phyloP scores from a whole-genome alignment of 1,140 invertebrate genomes.

The Brachionus plicatilis region DNA sequence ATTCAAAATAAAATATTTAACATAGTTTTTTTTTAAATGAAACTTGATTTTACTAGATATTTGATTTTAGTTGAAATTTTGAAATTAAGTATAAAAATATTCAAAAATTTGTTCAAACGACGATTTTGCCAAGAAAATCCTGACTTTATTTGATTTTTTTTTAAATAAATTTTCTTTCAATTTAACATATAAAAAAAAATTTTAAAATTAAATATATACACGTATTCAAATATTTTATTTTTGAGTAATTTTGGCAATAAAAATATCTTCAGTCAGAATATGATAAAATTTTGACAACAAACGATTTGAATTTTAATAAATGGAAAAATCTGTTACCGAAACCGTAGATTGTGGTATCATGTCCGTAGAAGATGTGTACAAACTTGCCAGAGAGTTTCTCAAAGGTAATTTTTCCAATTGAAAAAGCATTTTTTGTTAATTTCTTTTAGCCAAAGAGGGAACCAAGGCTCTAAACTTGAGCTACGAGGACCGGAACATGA shows the following conservation, averaged over 20 bases:
- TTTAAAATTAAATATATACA: neutral
- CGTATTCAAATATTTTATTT: neutral
- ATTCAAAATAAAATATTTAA: no score
- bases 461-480: slow-evolving; percentile 81
- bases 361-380: neutral
- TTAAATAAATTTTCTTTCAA: neutral
- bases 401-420: neutral
- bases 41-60: neutral
- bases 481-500: slow-evolving; percentile 82
- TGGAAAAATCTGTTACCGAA: neutral
- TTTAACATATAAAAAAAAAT: neutral
- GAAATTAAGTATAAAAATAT: neutral
- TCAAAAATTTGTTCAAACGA: neutral
- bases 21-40: no score
- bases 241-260: neutral
- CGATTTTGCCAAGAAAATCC: neutral
- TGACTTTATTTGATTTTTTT: neutral
- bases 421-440: slow-evolving; percentile 10
- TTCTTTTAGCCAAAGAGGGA: slow-evolving; percentile 82
- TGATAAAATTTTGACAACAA: neutral
- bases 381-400: neutral
- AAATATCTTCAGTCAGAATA: neutral
- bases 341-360: slow-evolving; percentile 17
- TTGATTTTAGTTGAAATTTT: neutral
- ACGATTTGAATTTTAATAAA: neutral